These are phyloP conservation scores for Psittacula derbiana DNA, from an alignment of 2,797 vertebrate species.

Conservation along the genomic window DNA sequence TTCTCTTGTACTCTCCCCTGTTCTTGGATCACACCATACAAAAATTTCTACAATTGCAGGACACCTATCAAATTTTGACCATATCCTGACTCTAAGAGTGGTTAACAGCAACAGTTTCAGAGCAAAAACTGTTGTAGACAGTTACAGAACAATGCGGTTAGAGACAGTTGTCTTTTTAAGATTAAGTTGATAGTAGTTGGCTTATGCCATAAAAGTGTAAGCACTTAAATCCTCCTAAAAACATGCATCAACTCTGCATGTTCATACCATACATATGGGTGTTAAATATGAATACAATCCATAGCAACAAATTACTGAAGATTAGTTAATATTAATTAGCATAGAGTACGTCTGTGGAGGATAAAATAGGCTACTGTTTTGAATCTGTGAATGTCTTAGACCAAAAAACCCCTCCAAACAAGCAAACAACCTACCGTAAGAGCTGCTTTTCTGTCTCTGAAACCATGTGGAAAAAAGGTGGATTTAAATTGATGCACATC, in stretches of 20 bases:
- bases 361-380: neutral
- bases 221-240: neutral
- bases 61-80: neutral
- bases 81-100: neutral
- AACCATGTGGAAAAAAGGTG: slow-evolving; percentile 85
- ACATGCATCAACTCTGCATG: neutral
- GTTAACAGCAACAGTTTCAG: neutral
- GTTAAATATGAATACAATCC: neutral
- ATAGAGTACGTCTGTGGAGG: neutral
- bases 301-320: neutral
- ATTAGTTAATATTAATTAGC: neutral
- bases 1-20: neutral
- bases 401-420: neutral
- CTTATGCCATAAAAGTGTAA: neutral
- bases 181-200: neutral
- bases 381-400: neutral
- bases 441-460: slow-evolving; percentile 77
- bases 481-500: slow-evolving; percentile 80
- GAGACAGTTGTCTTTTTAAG: neutral
- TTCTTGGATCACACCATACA: neutral
- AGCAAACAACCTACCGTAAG: slow-evolving; percentile 73
- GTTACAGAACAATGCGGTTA: neutral
- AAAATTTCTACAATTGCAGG: neutral
- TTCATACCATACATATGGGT: neutral
- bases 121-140: neutral